Evolutionary conservation across 1,140 invertebrate species (phyloP).

Genomic region (Homalodisca vitripennis): DNA sequence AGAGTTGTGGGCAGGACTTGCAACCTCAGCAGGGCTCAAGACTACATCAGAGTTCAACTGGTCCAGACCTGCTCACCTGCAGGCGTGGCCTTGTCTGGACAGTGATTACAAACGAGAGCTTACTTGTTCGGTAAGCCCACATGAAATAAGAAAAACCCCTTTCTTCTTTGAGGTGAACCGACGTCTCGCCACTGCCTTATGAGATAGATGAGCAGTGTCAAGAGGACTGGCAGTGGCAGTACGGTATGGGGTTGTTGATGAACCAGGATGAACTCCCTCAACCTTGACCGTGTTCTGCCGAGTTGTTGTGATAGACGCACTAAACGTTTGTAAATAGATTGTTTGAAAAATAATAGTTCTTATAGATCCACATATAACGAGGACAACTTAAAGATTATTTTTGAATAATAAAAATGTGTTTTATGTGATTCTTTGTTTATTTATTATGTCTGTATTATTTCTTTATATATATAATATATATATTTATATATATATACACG

Average conservation of each 20-base stretch:
- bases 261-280: background rate
- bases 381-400: too few species aligned
- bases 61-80: conserved; percentile 63
- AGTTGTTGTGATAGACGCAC: background rate
- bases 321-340: background rate
- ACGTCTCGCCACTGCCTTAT: too few species aligned
- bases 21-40: conserved; percentile 57
- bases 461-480: too few species aligned
- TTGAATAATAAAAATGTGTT: too few species aligned
- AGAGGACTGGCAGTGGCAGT: background rate
- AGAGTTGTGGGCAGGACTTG: conserved; percentile 83
- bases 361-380: too few species aligned
- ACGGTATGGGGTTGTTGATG: background rate
- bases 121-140: conserved; percentile 25
- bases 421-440: too few species aligned
- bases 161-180: background rate
- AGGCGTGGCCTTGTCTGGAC: conserved; percentile 82
- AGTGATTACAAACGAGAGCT: conserved; percentile 53
- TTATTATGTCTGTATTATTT: too few species aligned
- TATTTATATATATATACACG: too few species aligned
- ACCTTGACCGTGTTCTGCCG: too few species aligned
- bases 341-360: background rate
- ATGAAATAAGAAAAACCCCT: too few species aligned
- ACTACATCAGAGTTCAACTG: conserved; percentile 58
- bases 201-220: background rate